phyloP scores from a whole-genome alignment of 2,113 vertebrate species.

The Tachysurus fulvidraco region DNA sequence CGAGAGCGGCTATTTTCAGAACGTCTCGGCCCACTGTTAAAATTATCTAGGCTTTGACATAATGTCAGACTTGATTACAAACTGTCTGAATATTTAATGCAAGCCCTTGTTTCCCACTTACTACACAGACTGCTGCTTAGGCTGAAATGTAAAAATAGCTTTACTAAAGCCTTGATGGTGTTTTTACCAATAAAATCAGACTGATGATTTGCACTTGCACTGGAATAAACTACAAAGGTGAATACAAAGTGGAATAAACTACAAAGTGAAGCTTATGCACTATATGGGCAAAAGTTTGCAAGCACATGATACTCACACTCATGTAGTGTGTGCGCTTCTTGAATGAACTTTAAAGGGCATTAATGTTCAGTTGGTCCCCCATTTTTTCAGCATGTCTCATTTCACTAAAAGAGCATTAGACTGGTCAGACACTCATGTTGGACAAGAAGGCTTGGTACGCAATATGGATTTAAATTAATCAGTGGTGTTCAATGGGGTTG shows the following conservation, averaged over 20 bases:
- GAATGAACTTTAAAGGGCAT: neutral
- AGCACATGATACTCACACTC: neutral
- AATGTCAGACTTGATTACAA: neutral
- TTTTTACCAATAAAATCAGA: neutral
- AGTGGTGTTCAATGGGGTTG: neutral
- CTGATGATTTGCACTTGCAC: neutral
- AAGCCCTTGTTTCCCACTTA: neutral
- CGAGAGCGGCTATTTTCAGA: constrained; percentile 26
- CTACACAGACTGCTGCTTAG: neutral
- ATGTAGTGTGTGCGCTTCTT: neutral
- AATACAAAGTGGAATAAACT: neutral
- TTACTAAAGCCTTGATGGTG: neutral
- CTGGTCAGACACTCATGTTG: neutral
- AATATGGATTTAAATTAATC: neutral
- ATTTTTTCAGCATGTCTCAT: neutral
- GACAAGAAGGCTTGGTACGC: neutral
- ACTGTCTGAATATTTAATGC: neutral
- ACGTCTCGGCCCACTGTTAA: neutral
- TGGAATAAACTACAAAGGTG: neutral
- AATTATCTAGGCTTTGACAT: neutral
- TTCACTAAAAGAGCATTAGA: neutral
- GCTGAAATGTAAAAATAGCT: neutral
- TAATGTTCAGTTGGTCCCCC: neutral
- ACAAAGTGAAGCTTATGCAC: neutral
- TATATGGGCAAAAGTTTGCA: neutral